Conservation (phyloP, 1,140 invertebrate genomes). For the Vollenhovia emeryi region DNA sequence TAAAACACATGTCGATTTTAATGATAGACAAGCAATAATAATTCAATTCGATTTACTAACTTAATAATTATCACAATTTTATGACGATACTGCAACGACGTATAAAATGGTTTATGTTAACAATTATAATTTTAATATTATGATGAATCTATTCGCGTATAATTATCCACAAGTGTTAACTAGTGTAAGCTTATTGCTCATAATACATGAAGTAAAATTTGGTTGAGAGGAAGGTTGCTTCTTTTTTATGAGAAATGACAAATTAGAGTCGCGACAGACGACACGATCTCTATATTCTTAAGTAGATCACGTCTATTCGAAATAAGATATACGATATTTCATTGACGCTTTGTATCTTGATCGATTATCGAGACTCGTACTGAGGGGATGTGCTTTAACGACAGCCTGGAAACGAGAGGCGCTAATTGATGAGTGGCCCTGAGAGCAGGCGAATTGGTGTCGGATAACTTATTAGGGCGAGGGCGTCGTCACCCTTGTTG, state of each 20-base stretch:
- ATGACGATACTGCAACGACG: not conserved
- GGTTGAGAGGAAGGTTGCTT: not conserved
- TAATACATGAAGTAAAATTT: not conserved
- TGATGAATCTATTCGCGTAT: not conserved
- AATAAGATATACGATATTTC: constrained; percentile 38
- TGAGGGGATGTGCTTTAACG: constrained; percentile 6
- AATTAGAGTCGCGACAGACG: not conserved
- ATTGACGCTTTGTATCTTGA: constrained; percentile 38
- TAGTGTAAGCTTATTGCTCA: not conserved
- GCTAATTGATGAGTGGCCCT: constrained; percentile 52
- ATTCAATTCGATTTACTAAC: not conserved
- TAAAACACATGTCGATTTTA: no score
- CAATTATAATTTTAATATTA: not conserved
- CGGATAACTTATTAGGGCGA: constrained; percentile 50
- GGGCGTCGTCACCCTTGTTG: constrained; percentile 21
- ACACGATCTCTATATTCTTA: constrained; percentile 6
- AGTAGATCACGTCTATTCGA: not conserved
- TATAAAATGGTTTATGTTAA: not conserved
- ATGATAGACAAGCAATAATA: not conserved
- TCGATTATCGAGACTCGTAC: constrained; percentile 24
- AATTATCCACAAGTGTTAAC: not conserved
- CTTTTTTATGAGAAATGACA: not conserved
- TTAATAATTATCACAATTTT: constrained; percentile 2
- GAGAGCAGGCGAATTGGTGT: constrained; percentile 51
- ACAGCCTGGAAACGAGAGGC: constrained; percentile 37